Base-by-base conservation (phyloP, 2,113 vertebrate genomes). In the Myrmecophaga tridactyla region DNA sequence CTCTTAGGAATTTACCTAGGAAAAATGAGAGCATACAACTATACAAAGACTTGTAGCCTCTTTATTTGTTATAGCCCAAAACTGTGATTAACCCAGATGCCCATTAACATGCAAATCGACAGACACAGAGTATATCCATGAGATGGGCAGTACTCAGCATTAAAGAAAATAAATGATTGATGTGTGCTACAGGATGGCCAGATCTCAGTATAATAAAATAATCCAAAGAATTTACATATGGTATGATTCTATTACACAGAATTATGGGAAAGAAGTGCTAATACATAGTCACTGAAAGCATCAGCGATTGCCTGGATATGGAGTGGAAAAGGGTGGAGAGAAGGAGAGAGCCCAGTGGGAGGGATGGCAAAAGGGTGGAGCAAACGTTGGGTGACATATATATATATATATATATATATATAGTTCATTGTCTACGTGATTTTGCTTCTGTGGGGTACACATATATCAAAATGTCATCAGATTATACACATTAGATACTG, bases 241-340 rank as follows among this genome's bases (percentile, higher is more conserved):
- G 25, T 69, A n/a, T 60, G 14, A 27, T 4, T 41, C 20, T 11
- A 58, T 48, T 95, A 73, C 89, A 31, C 36, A 78, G 72, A 84
- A 83, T 77, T 31, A 81, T 34, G 67, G 4, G 25, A 41, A 60
- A 62, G 29, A 10, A 60, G 69, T 80, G 29, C 5, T 17, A 60
- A 25, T 43, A 10, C 46, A 36, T 78, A 77, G 62, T 63, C 43
- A 53, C 25, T 46, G 43, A 78, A 84, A 56, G 36, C 31, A 17
- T 62, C 67, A n/a, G 14, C 25, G 25, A 46, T 78, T 36, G 27
- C 31, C 17, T 67, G 43, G 31, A 72, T 31, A 82, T 34, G 39
- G 10, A 17, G 29, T n/a, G 21, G 0, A 25, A 75, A 88, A 11
- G 7, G 7, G 1, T 27, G 3, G 43, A 4, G 14, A 29, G 4